These are phyloP conservation scores for Elephantulus edwardii DNA, from an alignment of 2,113 vertebrate genomes.

Conservation along the genomic window DNA sequence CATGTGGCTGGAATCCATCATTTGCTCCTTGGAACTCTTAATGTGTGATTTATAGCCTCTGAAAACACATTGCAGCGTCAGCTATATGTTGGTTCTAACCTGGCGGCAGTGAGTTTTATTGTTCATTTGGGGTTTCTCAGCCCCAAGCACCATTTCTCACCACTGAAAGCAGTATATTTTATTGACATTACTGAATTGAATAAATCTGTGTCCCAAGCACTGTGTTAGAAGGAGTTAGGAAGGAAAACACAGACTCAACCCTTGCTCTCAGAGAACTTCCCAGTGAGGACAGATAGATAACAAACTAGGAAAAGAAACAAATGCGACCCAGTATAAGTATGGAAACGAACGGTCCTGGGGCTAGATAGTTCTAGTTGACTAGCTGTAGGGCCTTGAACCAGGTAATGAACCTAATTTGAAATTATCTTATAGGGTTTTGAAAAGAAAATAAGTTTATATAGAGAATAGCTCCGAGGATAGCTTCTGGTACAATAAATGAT, in stretches of 20 bases:
- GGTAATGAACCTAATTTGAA: not conserved
- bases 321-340: not conserved
- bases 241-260: not conserved
- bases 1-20: no score
- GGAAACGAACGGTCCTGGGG: not conserved
- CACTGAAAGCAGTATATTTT: constrained; percentile 1
- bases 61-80: no score
- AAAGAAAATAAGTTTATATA: constrained; percentile 22
- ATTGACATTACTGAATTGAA: constrained; percentile 27
- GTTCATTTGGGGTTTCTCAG: no score
- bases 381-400: not conserved
- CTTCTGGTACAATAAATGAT: not conserved
- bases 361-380: not conserved
- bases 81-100: no score
- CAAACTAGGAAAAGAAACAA: not conserved
- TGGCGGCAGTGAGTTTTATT: no score
- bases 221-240: not conserved
- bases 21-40: no score
- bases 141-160: not conserved
- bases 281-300: not conserved
- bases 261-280: not conserved
- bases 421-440: not conserved
- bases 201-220: not conserved
- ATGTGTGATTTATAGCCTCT: no score
- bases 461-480: not conserved